Conservation (phyloP, 2,888 invertebrate genomes). For the Malachius bipustulatus region DNA sequence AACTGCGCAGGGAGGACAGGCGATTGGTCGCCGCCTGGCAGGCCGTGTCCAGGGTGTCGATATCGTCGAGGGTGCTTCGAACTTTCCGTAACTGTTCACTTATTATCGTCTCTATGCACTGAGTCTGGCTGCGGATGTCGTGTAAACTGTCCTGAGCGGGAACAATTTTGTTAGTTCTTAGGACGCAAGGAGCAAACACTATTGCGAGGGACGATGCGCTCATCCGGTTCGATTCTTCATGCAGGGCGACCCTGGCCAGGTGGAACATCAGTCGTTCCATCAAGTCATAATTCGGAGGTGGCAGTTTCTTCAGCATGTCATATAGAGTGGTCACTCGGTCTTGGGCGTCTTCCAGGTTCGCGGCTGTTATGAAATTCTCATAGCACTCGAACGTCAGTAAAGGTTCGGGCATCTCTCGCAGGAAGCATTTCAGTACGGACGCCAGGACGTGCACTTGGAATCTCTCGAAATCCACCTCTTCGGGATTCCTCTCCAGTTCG, state of each 20-base stretch:
- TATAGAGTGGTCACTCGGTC: slow-evolving; percentile 78
- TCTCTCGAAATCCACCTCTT: slow-evolving; percentile 59
- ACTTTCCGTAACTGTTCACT: slow-evolving; percentile 75
- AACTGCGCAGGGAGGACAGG: slow-evolving; percentile 62
- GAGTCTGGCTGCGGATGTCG: slow-evolving; percentile 80
- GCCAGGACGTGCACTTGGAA: slow-evolving; percentile 85
- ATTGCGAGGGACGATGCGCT: slow-evolving; percentile 83
- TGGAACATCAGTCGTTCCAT: slow-evolving; percentile 90
- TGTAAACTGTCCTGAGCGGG: slow-evolving; percentile 86
- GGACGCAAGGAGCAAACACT: slow-evolving; percentile 89
- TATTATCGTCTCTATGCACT: slow-evolving; percentile 83
- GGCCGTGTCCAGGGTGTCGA: slow-evolving; percentile 79
- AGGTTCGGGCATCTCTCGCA: slow-evolving; percentile 89
- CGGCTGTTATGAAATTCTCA: slow-evolving; percentile 85
- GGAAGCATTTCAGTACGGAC: slow-evolving; percentile 77
- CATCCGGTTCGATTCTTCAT: slow-evolving; percentile 85
- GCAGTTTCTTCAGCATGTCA: slow-evolving; percentile 77
- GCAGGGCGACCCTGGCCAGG: slow-evolving; percentile 74
- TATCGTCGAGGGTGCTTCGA: slow-evolving; percentile 75
- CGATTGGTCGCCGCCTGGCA: slow-evolving; percentile 74
- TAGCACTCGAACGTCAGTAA: slow-evolving; percentile 86
- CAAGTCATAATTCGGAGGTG: slow-evolving; percentile 78
- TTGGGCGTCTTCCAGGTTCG: slow-evolving; percentile 68
- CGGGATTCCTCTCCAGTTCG: slow-evolving; percentile 64
- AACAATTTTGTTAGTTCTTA: slow-evolving; percentile 74